Evolutionary conservation across 2,797 vertebrate genomes (phyloP).

Genomic region (Ptychobarbus kaznakovi): DNA sequence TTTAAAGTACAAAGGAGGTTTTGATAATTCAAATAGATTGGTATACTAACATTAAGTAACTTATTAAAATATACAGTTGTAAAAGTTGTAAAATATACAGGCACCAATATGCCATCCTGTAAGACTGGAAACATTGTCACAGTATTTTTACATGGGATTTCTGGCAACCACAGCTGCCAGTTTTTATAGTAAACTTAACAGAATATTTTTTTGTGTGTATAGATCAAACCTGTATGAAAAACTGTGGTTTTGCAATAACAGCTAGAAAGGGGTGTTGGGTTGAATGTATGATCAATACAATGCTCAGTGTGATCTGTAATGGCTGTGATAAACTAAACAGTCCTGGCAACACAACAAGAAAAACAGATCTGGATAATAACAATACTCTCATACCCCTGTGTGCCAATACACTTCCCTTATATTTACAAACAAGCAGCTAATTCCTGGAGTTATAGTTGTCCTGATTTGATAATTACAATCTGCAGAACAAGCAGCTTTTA

Average conservation of each 20-base stretch:
- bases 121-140: background rate
- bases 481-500: background rate
- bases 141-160: background rate
- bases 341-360: slow-evolving; percentile 4
- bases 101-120: background rate
- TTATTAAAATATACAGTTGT: background rate
- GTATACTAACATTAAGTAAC: background rate
- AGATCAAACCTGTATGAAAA: background rate
- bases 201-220: background rate
- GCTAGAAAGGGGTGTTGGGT: background rate
- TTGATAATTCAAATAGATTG: background rate
- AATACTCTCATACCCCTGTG: background rate
- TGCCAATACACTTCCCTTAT: background rate
- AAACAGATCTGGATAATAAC: slow-evolving; percentile 19
- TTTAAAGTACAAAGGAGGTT: background rate
- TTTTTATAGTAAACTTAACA: background rate
- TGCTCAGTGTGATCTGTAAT: background rate
- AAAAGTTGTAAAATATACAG: background rate
- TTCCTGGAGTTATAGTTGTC: background rate
- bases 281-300: background rate
- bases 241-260: background rate
- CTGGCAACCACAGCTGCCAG: background rate
- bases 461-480: slow-evolving; percentile 16
- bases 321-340: background rate
- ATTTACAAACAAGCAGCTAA: slow-evolving; percentile 23